These are phyloP conservation scores for Temnothorax nylanderi DNA, from an alignment of 1,140 invertebrate genomes.

Conservation along the genomic window DNA sequence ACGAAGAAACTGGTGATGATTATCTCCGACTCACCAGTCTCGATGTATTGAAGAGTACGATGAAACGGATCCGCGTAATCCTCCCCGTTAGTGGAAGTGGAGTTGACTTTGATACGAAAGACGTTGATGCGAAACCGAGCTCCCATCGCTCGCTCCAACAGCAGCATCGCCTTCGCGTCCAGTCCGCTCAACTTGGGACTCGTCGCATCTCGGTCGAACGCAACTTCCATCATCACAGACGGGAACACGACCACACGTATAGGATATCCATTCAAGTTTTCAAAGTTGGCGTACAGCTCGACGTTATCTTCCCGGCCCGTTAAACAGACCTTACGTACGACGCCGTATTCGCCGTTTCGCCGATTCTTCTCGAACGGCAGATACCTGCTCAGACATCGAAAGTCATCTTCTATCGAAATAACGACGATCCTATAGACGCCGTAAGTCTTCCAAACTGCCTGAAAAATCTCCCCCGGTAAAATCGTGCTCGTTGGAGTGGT, in stretches of 20 bases:
- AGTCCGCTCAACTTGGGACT: conserved; percentile 7
- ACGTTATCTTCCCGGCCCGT: not conserved
- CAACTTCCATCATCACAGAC: conserved; percentile 67
- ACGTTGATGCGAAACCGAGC: conserved; percentile 63
- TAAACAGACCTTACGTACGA: conserved; percentile 36
- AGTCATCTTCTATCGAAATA: conserved; percentile 55
- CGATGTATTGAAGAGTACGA: conserved; percentile 50
- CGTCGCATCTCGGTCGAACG: not conserved
- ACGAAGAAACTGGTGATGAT: conserved; percentile 73
- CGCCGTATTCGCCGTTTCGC: conserved; percentile 55
- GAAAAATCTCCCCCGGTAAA: conserved; percentile 15
- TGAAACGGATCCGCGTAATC: conserved; percentile 68
- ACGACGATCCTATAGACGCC: conserved; percentile 66
- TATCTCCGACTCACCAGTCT: conserved; percentile 63
- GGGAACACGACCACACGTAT: conserved; percentile 70
- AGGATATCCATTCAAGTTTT: conserved; percentile 72
- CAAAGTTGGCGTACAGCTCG: conserved; percentile 70
- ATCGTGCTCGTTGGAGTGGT: not conserved
- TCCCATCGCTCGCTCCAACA: conserved; percentile 65
- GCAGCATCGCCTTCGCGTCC: conserved; percentile 61
- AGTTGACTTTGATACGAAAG: not conserved
- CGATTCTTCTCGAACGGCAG: conserved; percentile 61
- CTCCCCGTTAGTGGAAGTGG: too few species aligned
- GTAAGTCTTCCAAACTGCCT: conserved; percentile 63
- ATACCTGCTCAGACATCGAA: conserved; percentile 66